Conservation (phyloP, 2,797 vertebrate species). For the Clamator glandarius region DNA sequence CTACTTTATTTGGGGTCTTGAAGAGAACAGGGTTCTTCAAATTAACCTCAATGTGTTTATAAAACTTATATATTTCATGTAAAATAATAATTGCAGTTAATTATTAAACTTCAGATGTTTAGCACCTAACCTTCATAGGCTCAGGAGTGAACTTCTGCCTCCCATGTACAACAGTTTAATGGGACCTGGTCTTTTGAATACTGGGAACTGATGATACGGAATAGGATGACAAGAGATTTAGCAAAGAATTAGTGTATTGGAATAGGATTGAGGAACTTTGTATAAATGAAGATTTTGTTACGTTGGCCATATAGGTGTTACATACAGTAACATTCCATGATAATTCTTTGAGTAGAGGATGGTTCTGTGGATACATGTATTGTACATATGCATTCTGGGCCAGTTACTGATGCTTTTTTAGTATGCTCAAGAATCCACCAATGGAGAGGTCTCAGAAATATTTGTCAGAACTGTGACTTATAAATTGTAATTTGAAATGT, state of each 20-base stretch:
- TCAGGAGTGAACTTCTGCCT: background rate
- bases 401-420: background rate
- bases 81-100: background rate
- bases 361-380: background rate
- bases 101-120: background rate
- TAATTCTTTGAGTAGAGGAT: background rate
- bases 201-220: background rate
- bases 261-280: background rate
- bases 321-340: background rate
- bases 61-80: background rate
- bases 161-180: rapidly evolving
- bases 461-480: background rate
- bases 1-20: background rate
- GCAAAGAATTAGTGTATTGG: background rate
- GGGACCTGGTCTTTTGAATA: background rate
- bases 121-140: background rate
- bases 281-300: background rate
- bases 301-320: background rate
- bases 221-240: background rate
- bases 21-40: background rate
- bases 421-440: background rate
- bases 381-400: background rate
- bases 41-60: background rate
- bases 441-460: background rate
- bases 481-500: background rate